These are phyloP conservation scores for Gymnocypris eckloni DNA, from an alignment of 2,797 vertebrate genomes.

Conservation along the genomic window DNA sequence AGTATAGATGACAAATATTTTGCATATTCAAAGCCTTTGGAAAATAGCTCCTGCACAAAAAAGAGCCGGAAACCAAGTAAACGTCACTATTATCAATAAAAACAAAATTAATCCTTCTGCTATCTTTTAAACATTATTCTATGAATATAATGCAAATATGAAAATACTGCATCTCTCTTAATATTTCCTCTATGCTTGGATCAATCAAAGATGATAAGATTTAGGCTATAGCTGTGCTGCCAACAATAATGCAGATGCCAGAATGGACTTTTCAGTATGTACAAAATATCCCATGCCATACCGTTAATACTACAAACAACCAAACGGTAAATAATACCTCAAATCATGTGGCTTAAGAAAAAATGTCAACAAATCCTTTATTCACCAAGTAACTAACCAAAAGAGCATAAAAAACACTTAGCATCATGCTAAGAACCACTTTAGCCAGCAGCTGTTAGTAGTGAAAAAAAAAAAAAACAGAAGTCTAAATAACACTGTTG, in stretches of 20 bases:
- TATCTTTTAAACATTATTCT: neutral
- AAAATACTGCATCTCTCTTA: neutral
- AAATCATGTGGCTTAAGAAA: neutral
- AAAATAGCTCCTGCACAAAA: neutral
- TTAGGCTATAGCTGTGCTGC: neutral
- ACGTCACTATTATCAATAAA: neutral
- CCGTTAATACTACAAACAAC: neutral
- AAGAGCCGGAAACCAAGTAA: neutral
- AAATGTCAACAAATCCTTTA: neutral
- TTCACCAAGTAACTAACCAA: neutral
- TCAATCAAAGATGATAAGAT: neutral
- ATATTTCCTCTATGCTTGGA: neutral
- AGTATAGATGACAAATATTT: neutral
- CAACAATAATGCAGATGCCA: neutral
- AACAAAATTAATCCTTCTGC: neutral
- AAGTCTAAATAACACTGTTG: neutral
- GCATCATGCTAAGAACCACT: conserved; percentile 1
- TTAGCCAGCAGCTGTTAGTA: neutral
- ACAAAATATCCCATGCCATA: neutral
- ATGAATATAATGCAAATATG: neutral
- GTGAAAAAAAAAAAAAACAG: neutral
- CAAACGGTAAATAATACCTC: neutral
- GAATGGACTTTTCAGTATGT: neutral
- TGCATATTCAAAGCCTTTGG: neutral
- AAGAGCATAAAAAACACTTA: conserved; percentile 4